Evolutionary conservation across 1,140 invertebrate genomes (phyloP).

Genomic region (Drosophila jambulina): DNA sequence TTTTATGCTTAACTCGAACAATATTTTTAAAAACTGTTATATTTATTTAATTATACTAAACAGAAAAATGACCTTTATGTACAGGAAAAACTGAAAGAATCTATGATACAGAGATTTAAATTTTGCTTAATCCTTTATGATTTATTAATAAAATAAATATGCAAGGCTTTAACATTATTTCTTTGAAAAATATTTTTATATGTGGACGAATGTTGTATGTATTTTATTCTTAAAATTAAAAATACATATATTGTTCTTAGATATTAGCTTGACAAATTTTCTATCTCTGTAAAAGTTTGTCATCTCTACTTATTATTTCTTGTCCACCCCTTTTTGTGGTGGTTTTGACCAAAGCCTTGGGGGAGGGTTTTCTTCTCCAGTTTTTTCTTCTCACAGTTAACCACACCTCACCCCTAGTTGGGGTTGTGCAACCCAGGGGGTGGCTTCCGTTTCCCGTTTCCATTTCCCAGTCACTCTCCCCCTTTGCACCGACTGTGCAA

Average conservation of each 20-base stretch:
- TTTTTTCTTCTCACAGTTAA: neutral
- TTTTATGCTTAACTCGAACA: neutral
- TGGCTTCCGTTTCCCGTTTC: constrained; percentile 36
- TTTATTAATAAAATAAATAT: neutral
- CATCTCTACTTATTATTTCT: constrained; percentile 41
- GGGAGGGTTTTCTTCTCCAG: constrained; percentile 19
- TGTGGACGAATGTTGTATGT: too few relatives aligned
- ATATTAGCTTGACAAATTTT: neutral
- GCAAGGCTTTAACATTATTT: too few relatives aligned
- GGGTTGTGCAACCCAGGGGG: constrained; percentile 39
- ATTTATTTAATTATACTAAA: neutral
- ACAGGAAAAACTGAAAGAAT: neutral
- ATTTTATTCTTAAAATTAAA: too few relatives aligned
- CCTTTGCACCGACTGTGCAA: constrained; percentile 49
- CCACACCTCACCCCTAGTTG: constrained; percentile 14
- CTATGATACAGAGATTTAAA: neutral
- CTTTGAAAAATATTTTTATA: too few relatives aligned
- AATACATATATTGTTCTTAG: neutral
- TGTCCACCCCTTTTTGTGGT: constrained; percentile 26
- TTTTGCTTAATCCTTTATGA: neutral
- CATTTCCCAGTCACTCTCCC: neutral
- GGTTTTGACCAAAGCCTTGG: constrained; percentile 11
- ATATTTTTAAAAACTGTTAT: neutral
- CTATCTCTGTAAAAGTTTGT: neutral
- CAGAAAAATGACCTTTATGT: neutral